Base-by-base conservation (phyloP, 2,888 invertebrate genomes). In the Thera obeliscata region DNA sequence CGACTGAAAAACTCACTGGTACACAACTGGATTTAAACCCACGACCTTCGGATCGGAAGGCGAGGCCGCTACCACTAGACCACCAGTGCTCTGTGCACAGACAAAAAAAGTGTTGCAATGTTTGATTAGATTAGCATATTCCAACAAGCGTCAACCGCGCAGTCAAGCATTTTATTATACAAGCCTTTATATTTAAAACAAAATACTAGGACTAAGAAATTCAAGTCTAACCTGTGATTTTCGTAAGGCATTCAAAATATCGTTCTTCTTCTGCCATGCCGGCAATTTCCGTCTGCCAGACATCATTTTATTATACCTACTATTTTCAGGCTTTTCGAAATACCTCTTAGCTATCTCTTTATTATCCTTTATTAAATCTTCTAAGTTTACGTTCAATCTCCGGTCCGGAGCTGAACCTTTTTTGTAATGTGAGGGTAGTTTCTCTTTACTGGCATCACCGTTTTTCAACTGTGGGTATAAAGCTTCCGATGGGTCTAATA, bases 211-310 rank as follows among this genome's bases (percentile, higher is more conserved):
- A 22, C 22, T 22, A 22, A 22, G 22, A 22, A 22, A 22, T 22
- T 22, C 1, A 22, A 41, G 41, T 69, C 75, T 73, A 59, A 95
- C 94, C 88, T 95, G 96, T 64, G 95, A 95, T 63, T 94, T 93
- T 48, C 94, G 90, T 50, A 97, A 94, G 0, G 95, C 91, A 71
- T 95, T 93, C 67, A 97, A 87, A 76, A 97, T 96, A 69, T 96
- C 95, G 50, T 95, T 93, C 87, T 94, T 95, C 81, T 95, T 95
- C 22, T 91, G 88, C 95, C 96, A 97, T 0, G 97, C 97, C 0
- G 97, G 97, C 61, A 97, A 86, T 76, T 95, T 94, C 79, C 93
- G 94, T 68, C 97, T 91, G 0, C 82, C 84, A 4, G 94, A 88
- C 80, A 96, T 91, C 95, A 97, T 96, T 84, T 94, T 95, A 66